Evolutionary conservation across 2,797 vertebrate genomes (phyloP), one percentile per base, ranked within the genome.

Genomic region (Artibeus jamaicensis): DNA sequence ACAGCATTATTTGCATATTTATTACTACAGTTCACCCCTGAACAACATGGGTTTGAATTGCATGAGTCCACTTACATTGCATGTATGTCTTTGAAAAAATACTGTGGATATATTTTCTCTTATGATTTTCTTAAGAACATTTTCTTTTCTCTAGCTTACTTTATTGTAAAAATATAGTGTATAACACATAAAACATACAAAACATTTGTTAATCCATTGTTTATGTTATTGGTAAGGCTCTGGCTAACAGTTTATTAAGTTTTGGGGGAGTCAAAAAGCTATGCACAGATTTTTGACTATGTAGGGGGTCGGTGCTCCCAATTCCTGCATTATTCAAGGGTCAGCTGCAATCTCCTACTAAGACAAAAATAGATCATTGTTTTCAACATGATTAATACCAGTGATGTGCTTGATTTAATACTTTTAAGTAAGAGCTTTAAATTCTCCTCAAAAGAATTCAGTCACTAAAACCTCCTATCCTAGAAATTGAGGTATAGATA

Each of bases 301-400:
- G 18, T 42, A 44, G 34, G 37, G 78, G 15, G 53, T 59, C 0
- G 2, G 39, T 1, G 10, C 12, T 37, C 39, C 3, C 57, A 81
- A 22, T 19, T 6, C 29, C 57, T 62, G 29, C 32, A 12, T 82
- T 62, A 57, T 82, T 62, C 55, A 62, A 44, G 53, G 79, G 39
- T 46, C 79, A 62, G 62, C 29, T 90, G 18, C 39, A 77, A 84
- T 68, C 26, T 89, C 70, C 42, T 73, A 74, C 68, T 55, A 62
- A n/a, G 22, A 70, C 18, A 74, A 81, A 96, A 93, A 22, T 73
- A 91, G 73, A 88, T 85, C 59, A 62, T 74, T 93, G 29, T 88
- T 71, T 96, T 82, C 34, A 71, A 76, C 32, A 89, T n/a, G 76
- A 39, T 65, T 70, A 71, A 74, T 55, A 76, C 22, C 5, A 89